Percentiles rank a stretch among this genome's conserved stretches.
These are phyloP conservation scores for Rhea americana DNA, from an alignment of 2,113 vertebrate genomes.

Conservation along the genomic window DNA sequence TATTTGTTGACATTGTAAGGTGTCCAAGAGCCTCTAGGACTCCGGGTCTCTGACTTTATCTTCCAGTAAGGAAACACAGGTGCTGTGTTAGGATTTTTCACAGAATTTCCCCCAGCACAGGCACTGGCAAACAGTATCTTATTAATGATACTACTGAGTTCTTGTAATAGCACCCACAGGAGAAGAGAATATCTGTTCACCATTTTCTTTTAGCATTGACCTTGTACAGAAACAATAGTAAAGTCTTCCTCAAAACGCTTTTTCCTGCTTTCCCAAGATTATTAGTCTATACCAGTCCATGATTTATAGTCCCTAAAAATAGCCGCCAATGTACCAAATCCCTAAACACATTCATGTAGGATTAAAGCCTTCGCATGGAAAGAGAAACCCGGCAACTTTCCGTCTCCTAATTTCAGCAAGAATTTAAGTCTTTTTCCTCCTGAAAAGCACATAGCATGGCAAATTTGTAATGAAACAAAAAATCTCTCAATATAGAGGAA, in stretches of 20 bases:
- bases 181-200: not conserved
- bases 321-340: not conserved
- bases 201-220: constrained; percentile 30
- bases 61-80: not conserved
- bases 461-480: constrained; percentile 4
- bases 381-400: not conserved
- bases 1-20: not conserved
- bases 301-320: constrained; percentile 41
- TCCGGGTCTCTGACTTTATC: not conserved
- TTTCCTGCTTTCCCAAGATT: constrained; percentile 22
- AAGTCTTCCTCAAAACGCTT: constrained; percentile 12
- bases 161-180: not conserved
- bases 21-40: not conserved
- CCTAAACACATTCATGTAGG: not conserved
- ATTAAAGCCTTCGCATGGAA: not conserved
- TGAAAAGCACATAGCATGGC: not conserved
- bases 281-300: not conserved
- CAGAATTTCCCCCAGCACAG: not conserved
- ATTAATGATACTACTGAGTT: not conserved
- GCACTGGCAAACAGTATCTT: not conserved
- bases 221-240: not conserved
- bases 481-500: not conserved
- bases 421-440: not conserved
- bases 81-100: not conserved
- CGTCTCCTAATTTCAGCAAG: not conserved